phyloP scores from a whole-genome alignment of 2,888 invertebrate genomes.

The Nomada flava region DNA sequence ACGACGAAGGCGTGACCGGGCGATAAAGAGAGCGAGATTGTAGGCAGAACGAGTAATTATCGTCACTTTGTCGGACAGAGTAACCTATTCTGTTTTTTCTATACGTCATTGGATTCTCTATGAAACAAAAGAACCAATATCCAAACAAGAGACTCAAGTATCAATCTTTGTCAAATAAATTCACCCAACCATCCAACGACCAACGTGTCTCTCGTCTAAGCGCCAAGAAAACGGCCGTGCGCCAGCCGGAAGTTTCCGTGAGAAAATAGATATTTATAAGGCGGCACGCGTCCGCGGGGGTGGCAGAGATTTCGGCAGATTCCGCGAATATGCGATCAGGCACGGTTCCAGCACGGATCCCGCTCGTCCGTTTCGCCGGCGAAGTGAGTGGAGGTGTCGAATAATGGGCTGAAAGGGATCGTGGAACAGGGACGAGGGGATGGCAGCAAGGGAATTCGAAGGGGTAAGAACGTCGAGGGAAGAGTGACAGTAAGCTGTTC shows the following conservation, averaged over 20 bases:
- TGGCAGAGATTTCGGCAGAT: constrained; percentile 18
- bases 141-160: too few relatives aligned
- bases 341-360: constrained; percentile 45
- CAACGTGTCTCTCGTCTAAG: too few relatives aligned
- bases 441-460: background rate
- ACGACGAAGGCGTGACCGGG: constrained; percentile 11
- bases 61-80: too few relatives aligned
- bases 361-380: constrained; percentile 35
- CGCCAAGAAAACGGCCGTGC: background rate
- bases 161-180: too few relatives aligned
- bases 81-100: too few relatives aligned
- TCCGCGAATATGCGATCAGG: constrained; percentile 44
- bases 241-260: background rate
- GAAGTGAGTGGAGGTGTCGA: constrained; percentile 41
- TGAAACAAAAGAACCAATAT: too few relatives aligned
- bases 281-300: constrained; percentile 8
- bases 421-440: constrained; percentile 12
- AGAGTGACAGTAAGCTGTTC: constrained; percentile 68
- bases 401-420: constrained; percentile 52
- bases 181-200: too few relatives aligned
- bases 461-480: background rate
- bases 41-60: too few relatives aligned
- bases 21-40: constrained; percentile 13
- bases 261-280: constrained; percentile 46
- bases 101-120: too few relatives aligned